A percentile compares a stretch with the other conserved stretches of the same genome.
phyloP scores from a whole-genome alignment of 2,888 invertebrate species.

The Ashinkailepas kermadecensis region DNA sequence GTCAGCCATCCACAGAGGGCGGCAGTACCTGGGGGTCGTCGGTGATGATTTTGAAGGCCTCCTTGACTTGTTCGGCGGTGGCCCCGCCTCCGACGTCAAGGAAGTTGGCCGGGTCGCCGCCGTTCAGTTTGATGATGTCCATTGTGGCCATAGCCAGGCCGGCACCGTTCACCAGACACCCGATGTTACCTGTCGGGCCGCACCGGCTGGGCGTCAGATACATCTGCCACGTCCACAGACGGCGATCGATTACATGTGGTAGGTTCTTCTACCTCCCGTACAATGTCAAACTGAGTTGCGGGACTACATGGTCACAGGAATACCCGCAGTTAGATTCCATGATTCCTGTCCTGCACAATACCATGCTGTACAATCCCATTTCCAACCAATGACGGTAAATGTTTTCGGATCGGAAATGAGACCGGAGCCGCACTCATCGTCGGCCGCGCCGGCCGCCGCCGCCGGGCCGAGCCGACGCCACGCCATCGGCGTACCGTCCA shows the following conservation, averaged over 20 bases:
- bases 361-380: no score
- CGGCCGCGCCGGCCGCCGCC: no score
- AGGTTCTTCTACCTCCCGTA: no score
- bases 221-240: background rate
- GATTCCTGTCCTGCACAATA: no score
- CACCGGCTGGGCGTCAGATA: background rate
- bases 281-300: no score
- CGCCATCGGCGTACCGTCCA: conserved; percentile 59
- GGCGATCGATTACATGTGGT: no score
- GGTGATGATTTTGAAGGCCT: conserved; percentile 93
- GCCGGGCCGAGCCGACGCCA: background rate
- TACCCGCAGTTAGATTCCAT: no score
- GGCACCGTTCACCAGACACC: conserved; percentile 93
- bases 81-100: conserved; percentile 95
- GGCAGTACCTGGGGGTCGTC: conserved; percentile 66
- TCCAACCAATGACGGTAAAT: no score
- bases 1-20: no score
- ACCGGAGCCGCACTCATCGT: no score
- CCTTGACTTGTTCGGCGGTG: conserved; percentile 77
- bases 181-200: conserved; percentile 53
- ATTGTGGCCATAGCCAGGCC: conserved; percentile 97
- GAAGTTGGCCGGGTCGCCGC: conserved; percentile 93
- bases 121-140: conserved; percentile 95
- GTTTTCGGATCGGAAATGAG: no score
- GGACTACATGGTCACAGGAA: no score